phyloP scores from a whole-genome alignment of 2,113 vertebrate species.

The Kryptolebias marmoratus region DNA sequence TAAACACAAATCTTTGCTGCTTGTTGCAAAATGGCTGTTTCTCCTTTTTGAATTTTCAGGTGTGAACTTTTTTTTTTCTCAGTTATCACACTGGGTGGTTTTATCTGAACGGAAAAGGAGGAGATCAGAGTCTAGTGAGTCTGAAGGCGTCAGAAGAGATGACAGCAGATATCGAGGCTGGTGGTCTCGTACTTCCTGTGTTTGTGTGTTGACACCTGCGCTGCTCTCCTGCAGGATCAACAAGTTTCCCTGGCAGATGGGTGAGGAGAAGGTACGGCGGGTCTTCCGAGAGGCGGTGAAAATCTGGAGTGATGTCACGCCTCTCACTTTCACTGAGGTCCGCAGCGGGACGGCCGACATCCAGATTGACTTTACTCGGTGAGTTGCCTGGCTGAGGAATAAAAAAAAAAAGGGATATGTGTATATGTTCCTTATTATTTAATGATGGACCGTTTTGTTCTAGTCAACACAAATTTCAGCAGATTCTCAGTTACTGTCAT shows the following conservation, averaged over 20 bases:
- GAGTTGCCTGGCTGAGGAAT: background rate
- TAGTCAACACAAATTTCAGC: too few relatives aligned
- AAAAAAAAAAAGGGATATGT: background rate
- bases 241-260: conserved; percentile 88
- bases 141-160: conserved; percentile 16
- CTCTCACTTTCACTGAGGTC: conserved; percentile 90
- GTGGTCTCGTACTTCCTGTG: conserved; percentile 53
- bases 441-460: background rate
- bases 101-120: conserved; percentile 24
- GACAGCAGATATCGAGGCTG: conserved; percentile 40
- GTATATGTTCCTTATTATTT: background rate
- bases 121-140: background rate
- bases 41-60: background rate
- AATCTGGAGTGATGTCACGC: conserved; percentile 92
- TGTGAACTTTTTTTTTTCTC: background rate
- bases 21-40: too few relatives aligned
- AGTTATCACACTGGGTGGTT: conserved; percentile 48
- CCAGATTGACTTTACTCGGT: conserved; percentile 86
- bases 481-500: too few relatives aligned
- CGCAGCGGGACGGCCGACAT: conserved; percentile 87
- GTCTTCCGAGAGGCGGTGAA: conserved; percentile 87
- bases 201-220: conserved; percentile 32
- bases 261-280: conserved; percentile 83
- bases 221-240: conserved; percentile 64
- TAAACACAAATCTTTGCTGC: background rate